Evolutionary conservation across 2,113 vertebrate genomes (phyloP).

Genomic region (Hippocampus abdominalis): DNA sequence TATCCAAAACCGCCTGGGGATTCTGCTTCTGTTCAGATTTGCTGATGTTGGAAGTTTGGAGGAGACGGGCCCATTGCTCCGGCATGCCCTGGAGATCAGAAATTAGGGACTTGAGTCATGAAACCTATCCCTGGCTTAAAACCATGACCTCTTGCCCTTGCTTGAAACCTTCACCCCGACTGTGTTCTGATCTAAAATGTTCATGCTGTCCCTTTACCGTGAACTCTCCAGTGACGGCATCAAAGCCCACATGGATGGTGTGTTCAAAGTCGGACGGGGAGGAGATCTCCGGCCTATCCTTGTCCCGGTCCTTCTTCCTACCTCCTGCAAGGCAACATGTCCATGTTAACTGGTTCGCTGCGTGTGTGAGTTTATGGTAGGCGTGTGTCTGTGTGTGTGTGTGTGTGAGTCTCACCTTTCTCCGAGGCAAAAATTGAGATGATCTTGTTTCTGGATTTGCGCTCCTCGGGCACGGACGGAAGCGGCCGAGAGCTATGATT

Average conservation of each 20-base stretch:
- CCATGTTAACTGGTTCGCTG: not conserved
- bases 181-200: not conserved
- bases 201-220: slow-evolving; percentile 73
- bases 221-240: slow-evolving; percentile 96
- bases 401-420: slow-evolving; percentile 76
- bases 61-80: slow-evolving; percentile 94
- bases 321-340: slow-evolving; percentile 72
- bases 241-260: slow-evolving; percentile 96
- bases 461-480: slow-evolving; percentile 94
- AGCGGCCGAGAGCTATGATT: slow-evolving; percentile 91
- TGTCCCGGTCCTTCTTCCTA: slow-evolving; percentile 92
- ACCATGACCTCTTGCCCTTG: not conserved
- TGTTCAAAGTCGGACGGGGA: slow-evolving; percentile 96
- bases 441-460: slow-evolving; percentile 89
- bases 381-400: not conserved
- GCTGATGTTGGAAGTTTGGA: slow-evolving; percentile 97
- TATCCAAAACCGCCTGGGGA: slow-evolving; percentile 93
- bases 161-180: not conserved
- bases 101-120: not conserved
- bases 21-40: slow-evolving; percentile 98
- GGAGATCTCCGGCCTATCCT: slow-evolving; percentile 95
- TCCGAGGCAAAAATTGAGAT: slow-evolving; percentile 93
- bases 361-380: not conserved
- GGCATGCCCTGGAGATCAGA: slow-evolving; percentile 85
- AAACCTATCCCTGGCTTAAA: not conserved